These are phyloP conservation scores for Oxygymnocypris stewartii DNA, from an alignment of 2,113 vertebrate genomes.

Conservation along the genomic window DNA sequence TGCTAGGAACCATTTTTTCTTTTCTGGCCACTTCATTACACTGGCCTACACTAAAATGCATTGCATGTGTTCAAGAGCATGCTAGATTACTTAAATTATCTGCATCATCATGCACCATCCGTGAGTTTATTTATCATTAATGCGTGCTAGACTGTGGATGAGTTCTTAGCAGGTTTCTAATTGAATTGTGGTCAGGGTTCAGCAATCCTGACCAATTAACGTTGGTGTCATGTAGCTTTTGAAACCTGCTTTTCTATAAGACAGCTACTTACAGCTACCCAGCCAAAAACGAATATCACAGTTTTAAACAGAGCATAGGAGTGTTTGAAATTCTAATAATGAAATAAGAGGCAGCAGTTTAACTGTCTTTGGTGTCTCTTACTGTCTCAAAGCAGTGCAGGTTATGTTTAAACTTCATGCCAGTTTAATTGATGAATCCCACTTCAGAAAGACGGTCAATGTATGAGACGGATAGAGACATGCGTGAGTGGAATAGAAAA, in stretches of 20 bases:
- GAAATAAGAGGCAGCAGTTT: neutral
- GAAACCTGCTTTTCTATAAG: neutral
- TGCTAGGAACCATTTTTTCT: neutral
- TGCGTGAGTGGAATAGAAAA: constrained; percentile 36
- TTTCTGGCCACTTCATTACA: neutral
- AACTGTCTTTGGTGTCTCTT: neutral
- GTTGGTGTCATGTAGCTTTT: constrained; percentile 1
- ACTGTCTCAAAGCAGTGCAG: constrained; percentile 8
- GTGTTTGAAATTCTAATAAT: neutral
- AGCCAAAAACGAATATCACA: neutral
- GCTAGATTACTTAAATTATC: neutral
- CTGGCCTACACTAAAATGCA: neutral
- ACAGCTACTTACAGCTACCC: neutral
- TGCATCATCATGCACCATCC: constrained; percentile 7
- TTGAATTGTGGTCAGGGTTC: constrained; percentile 14
- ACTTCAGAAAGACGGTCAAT: constrained; percentile 29
- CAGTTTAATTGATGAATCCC: constrained; percentile 37
- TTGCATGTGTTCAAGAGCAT: neutral
- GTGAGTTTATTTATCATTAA: neutral
- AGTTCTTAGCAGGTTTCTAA: constrained; percentile 15
- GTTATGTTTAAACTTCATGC: constrained; percentile 37
- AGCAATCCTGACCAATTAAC: constrained; percentile 5
- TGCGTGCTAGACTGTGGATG: neutral
- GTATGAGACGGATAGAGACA: constrained; percentile 29
- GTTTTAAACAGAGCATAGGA: neutral